phyloP scores from a whole-genome alignment of 53 echinoderm and acorn worm species.

The Apostichopus leukothele region DNA sequence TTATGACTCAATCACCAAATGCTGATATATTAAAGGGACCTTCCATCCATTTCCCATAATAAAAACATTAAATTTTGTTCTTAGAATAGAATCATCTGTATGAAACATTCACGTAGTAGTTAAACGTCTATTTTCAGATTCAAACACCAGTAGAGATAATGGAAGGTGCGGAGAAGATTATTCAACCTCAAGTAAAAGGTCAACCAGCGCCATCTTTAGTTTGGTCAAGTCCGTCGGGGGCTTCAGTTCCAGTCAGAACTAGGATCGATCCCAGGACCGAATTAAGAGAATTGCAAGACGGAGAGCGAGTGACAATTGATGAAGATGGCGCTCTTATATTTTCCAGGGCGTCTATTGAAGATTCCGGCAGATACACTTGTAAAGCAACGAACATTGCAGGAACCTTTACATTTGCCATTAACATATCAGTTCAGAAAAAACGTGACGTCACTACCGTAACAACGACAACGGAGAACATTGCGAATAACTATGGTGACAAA shows the following conservation, averaged over 20 bases:
- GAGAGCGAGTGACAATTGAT: neutral
- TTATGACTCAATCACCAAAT: no score
- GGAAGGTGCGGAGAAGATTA: slow-evolving; percentile 3
- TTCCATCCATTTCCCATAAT: no score
- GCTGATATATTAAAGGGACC: no score
- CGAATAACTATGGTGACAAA: neutral
- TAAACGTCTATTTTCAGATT: neutral
- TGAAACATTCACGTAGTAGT: no score
- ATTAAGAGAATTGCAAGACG: neutral
- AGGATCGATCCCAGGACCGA: neutral
- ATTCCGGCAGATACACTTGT: slow-evolving; percentile 6
- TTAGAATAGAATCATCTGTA: no score
- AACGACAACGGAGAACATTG: neutral
- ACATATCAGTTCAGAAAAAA: slow-evolving; percentile 14
- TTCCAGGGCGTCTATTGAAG: neutral
- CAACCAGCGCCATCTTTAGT: slow-evolving; percentile 13
- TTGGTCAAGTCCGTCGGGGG: slow-evolving; percentile 4
- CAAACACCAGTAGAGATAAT: neutral
- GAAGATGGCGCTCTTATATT: slow-evolving; percentile 5
- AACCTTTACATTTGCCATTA: neutral
- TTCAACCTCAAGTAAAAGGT: slow-evolving; percentile 6
- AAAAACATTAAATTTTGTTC: no score
- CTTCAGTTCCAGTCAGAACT: neutral
- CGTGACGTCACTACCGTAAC: neutral
- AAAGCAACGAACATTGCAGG: slow-evolving; percentile 10